Base-by-base conservation (phyloP, 2,888 invertebrate species). In the Chymomyza procnemis region DNA sequence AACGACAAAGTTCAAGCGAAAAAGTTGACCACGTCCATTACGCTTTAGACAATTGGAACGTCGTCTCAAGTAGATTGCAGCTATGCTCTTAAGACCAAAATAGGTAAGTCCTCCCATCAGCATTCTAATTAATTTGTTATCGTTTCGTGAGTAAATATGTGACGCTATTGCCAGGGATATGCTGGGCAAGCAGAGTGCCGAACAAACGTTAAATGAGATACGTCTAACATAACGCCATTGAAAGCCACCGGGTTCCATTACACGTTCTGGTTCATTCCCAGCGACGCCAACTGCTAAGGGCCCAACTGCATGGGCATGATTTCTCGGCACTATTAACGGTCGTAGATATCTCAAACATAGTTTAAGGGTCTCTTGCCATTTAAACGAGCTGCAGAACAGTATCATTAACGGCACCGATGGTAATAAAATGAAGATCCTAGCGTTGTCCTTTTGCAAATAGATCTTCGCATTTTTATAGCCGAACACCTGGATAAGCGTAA, bases 81-180 rank as follows among this genome's bases (percentile, higher is more conserved):
- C 55, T 46, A 85, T 16, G 0, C 76, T 82, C 62, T 85, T 85
- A 60, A 71, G 30, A 0, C 58, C 68, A 59, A 78, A 66, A 50
- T 72, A 83, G 4, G 85, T 76, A n/a, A 86, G 6, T 0, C 85
- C 85, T n/a, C 83, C 83, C 16, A 83, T 18, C 0, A 56, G 21
- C 3, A 79, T 59, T 62, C 67, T 61, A 6, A 71, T 8, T 1
- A 68, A 4, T 21, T 61, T 73, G 64, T 61, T 76, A 4, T 60
- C 47, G 4, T 69, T 4, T 9, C 59, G 64, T 5, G 65, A 55
- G 4, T 61, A 87, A 0, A 85, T 22, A 0, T 60, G 61, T 12
- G 62, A 69, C 0, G 80, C 74, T 5, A 87, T 55, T 3, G 79
- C 8, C 2, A 76, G 66, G 19, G 75, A 64, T 12, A 79, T 68